These are phyloP conservation scores for Temnothorax nylanderi DNA, from an alignment of 1,140 invertebrate genomes.

Conservation along the genomic window DNA sequence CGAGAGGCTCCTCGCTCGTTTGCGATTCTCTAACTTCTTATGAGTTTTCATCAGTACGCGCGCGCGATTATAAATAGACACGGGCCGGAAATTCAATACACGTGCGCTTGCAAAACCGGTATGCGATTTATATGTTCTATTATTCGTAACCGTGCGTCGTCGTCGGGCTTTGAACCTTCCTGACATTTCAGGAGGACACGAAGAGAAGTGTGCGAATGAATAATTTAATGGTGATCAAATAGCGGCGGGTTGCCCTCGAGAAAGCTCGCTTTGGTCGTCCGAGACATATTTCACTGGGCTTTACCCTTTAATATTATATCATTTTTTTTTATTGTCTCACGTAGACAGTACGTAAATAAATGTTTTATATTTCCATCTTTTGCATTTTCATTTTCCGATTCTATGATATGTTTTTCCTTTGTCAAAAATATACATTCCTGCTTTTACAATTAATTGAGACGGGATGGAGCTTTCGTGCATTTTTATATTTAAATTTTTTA, in stretches of 20 bases:
- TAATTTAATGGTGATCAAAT: slow-evolving; percentile 59
- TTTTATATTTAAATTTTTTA: background rate
- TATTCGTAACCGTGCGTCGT: slow-evolving; percentile 1
- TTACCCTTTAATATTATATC: slow-evolving; percentile 3
- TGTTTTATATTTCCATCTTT: background rate
- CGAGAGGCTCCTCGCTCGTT: slow-evolving; percentile 50
- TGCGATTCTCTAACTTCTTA: slow-evolving; percentile 46
- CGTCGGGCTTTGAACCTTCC: slow-evolving; percentile 64
- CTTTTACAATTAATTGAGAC: background rate
- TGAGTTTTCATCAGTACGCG: background rate
- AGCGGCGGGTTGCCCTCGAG: background rate
- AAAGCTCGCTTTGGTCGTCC: background rate
- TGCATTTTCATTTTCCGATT: background rate
- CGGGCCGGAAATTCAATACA: slow-evolving; percentile 16
- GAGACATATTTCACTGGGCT: background rate
- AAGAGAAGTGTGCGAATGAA: slow-evolving; percentile 48
- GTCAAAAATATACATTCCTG: background rate
- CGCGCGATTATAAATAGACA: background rate
- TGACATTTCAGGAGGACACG: slow-evolving; percentile 53
- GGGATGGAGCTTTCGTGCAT: background rate
- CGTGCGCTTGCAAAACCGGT: slow-evolving; percentile 4
- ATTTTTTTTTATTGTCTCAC: background rate
- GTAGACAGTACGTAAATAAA: background rate
- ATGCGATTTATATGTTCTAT: slow-evolving; percentile 30
- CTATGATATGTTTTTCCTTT: background rate